phyloP scores from a whole-genome alignment of 2,113 vertebrate species.

The Spea bombifrons region DNA sequence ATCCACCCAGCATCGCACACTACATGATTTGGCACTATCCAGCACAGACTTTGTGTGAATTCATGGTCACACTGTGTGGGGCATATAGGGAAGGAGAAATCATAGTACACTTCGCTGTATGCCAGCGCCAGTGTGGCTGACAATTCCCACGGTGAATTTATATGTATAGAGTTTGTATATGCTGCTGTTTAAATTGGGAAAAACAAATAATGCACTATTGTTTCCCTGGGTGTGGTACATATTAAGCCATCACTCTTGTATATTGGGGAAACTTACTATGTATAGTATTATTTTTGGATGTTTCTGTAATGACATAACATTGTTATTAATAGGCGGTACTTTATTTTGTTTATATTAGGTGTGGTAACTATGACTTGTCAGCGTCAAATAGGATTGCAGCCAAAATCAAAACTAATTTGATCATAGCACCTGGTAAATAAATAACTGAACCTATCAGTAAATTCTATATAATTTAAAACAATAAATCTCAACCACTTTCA shows the following conservation, averaged over 20 bases:
- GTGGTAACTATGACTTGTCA: not conserved
- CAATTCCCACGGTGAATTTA: no score
- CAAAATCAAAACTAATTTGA: not conserved
- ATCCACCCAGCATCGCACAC: no score
- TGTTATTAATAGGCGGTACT: slow-evolving; percentile 14
- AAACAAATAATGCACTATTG: slow-evolving; percentile 17
- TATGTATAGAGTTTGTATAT: not conserved
- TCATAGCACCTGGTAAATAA: not conserved
- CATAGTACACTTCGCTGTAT: no score
- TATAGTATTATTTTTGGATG: slow-evolving; percentile 21
- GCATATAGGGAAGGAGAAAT: no score
- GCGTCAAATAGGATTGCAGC: slow-evolving; percentile 6
- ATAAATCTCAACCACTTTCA: no score
- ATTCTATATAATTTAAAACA: not conserved
- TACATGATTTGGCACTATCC: no score
- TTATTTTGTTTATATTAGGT: slow-evolving; percentile 27
- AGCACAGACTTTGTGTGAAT: no score
- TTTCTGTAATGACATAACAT: slow-evolving; percentile 17
- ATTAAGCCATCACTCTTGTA: not conserved
- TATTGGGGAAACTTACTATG: slow-evolving; percentile 20
- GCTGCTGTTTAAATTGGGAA: slow-evolving; percentile 5
- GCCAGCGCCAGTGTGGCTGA: no score
- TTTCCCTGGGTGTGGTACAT: slow-evolving; percentile 25
- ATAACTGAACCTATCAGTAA: not conserved
- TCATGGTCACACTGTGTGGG: no score